Base-by-base conservation (phyloP, 2,113 vertebrate genomes). In the Leucopsar rothschildi region DNA sequence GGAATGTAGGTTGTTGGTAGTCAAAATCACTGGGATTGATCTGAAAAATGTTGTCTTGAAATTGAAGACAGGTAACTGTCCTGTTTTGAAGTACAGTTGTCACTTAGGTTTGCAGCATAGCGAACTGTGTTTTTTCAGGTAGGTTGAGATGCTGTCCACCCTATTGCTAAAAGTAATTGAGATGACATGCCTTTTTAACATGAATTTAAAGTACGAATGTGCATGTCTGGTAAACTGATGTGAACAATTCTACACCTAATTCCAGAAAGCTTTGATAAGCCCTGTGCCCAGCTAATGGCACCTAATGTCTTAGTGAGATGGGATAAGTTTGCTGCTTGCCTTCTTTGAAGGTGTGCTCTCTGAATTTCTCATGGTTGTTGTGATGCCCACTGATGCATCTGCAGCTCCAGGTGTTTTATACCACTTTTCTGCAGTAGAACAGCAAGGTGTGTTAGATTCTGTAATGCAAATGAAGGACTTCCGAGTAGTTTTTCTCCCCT, bases 401-500 rank as follows among this genome's bases (percentile, higher is more conserved):
- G 80, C 44, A 95, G 60, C 60, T 96, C 79, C 90, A 81, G 69
- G 64, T 91, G 87, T 47, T 76, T 90, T 65, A 89, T 88, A 33
- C 84, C 45, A 53, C 53, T n/a, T 82, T 89, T 71, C 59, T 94
- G 87, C 57, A 72, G 23, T 93, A 94, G 66, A 92, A 18, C 31
- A 94, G 79, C 76, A 83, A 52, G 13, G 11, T 91, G 73, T 93
- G 16, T 76, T 94, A 93, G 35, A 70, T 91, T 47, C 52, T 94
- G 23, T 55, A 63, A 4, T 93, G 56, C 68, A 92, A 71, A 92
- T 78, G 86, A 84, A 63, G 78, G 78, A 77, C 24, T 37, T 85
- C 76, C 82, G 52, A 70, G 9, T 86, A 82, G 63, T 83, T 97
- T 91, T 93, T 95, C 53, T 89, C 73, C 71, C 93, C 81, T 91